phyloP scores from a whole-genome alignment of 2,888 invertebrate genomes.

The Drosophila histrio region DNA sequence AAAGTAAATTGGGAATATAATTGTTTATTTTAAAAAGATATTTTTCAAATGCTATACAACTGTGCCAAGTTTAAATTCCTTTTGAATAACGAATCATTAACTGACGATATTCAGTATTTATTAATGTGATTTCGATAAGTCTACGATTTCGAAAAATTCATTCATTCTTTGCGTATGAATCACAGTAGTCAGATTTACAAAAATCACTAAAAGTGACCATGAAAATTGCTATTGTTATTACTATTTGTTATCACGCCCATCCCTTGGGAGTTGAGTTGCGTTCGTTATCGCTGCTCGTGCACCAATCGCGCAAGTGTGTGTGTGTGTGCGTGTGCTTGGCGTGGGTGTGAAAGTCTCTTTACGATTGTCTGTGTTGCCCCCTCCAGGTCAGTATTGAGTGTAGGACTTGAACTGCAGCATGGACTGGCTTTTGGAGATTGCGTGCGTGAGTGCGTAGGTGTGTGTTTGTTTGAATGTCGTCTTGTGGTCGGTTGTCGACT shows the following conservation, averaged over 20 bases:
- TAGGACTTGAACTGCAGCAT: not conserved
- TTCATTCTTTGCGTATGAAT: not conserved
- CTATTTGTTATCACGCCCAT: slow-evolving; percentile 3
- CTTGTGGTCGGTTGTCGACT: slow-evolving; percentile 16
- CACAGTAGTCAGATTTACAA: not conserved
- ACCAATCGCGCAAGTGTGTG: slow-evolving; percentile 24
- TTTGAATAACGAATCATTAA: not conserved
- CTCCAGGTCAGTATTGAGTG: not conserved
- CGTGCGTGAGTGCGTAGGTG: not conserved
- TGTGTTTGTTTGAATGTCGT: slow-evolving; percentile 8
- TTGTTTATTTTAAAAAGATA: not conserved
- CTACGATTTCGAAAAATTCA: not conserved
- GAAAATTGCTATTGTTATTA: slow-evolving; percentile 1
- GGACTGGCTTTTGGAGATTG: slow-evolving; percentile 4
- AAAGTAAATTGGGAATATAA: not conserved
- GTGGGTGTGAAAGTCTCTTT: too few species aligned
- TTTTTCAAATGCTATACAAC: not conserved
- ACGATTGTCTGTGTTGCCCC: slow-evolving; percentile 11
- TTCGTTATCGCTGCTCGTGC: slow-evolving; percentile 72
- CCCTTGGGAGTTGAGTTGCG: slow-evolving; percentile 20
- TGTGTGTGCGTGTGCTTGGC: not conserved
- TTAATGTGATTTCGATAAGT: too few species aligned
- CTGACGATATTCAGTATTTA: not conserved
- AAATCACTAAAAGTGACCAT: not conserved
- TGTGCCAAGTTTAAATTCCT: not conserved